Base-by-base conservation (phyloP, 2,888 invertebrate genomes). In the Electrophaes corylata region DNA sequence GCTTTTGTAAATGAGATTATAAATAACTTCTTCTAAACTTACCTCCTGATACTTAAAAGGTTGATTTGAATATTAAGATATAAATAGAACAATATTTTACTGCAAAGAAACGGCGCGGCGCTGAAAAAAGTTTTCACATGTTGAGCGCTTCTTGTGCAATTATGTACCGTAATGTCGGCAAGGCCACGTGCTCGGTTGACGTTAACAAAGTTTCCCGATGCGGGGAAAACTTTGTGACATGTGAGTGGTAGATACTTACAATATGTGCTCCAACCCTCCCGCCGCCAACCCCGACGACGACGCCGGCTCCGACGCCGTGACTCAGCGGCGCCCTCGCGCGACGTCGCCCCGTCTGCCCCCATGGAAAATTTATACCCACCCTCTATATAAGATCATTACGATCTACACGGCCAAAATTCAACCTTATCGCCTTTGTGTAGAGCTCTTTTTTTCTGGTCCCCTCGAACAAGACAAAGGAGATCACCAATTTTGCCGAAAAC, bases 171-270 rank as follows among this genome's bases (percentile, higher is more conserved):
- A 79, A 81, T 83, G 86, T 81, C 78, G 78, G 79, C 83, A 79
- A 86, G 88, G 85, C 91, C 91, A 91, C 91, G 91, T 91, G 91
- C 86, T 91, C 90, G 76, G 81, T 83, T 91, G 90, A 91, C 89
- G 90, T 86, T 91, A 89, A 89, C 91, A 91, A 91, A 91, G 91
- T 91, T 91, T 91, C 81, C 81, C 85, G 86, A 89, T 90, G 88
- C 86, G 86, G 86, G 87, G 90, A 88, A 89, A 91, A 91, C 90
- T 91, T 91, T 88, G 89, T 90, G 91, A 91, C 91, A 91, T 91
- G 91, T 91, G 91, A 90, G 91, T 81, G 83, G 87, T 88, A 83
- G 84, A 86, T 90, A 90, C 88, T 89, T 89, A 87, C 87, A 86
- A 88, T 90, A 89, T 90, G 86, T 86, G 84, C 76, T 69, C 76